Evolutionary conservation across 2,888 invertebrate species (phyloP).

Genomic region (Polydrusus pterygomalis): DNA sequence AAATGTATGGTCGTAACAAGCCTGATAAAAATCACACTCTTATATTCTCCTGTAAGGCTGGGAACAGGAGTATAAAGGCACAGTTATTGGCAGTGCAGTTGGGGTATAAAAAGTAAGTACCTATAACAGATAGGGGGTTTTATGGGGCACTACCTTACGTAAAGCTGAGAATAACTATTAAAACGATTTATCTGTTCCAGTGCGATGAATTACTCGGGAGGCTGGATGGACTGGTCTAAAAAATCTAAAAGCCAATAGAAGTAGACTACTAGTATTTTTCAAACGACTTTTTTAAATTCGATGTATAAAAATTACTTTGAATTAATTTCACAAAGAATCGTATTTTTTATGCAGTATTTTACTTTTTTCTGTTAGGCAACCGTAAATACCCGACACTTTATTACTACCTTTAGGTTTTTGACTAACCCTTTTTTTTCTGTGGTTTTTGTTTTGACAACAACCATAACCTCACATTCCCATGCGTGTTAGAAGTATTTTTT

Average conservation of each 20-base stretch:
- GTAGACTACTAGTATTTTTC: too few relatives aligned
- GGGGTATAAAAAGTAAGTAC: constrained; percentile 77
- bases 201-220: constrained; percentile 71
- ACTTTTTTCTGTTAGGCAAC: not conserved
- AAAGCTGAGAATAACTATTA: not conserved
- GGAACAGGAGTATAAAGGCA: constrained; percentile 78
- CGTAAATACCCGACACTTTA: not conserved
- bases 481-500: not conserved
- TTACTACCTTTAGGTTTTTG: not conserved
- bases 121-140: not conserved
- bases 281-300: too few relatives aligned
- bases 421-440: too few relatives aligned
- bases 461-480: constrained; percentile 19
- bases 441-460: too few relatives aligned
- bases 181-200: constrained; percentile 65
- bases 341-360: too few relatives aligned
- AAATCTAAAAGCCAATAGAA: constrained; percentile 58
- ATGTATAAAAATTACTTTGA: too few relatives aligned
- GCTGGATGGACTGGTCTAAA: constrained; percentile 73
- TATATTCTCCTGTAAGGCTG: constrained; percentile 82
- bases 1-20: constrained; percentile 76
- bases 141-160: not conserved
- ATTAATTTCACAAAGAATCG: too few relatives aligned
- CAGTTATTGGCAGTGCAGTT: constrained; percentile 75
- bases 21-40: constrained; percentile 76